Base-by-base conservation (phyloP, 2,797 vertebrate species). In the Pogoniulus pusillus region DNA sequence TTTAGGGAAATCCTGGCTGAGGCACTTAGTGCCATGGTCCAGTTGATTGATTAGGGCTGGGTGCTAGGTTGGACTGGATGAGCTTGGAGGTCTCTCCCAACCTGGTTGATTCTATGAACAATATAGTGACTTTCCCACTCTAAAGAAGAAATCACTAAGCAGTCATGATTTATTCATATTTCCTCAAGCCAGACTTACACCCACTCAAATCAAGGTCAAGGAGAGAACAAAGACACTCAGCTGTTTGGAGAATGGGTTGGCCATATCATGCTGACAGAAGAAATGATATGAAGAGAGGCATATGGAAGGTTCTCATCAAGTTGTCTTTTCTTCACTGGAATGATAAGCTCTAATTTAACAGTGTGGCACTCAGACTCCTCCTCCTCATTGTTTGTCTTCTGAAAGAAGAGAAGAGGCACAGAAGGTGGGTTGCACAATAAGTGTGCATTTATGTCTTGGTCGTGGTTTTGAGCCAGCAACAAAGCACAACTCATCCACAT, bases 281-380 rank as follows among this genome's bases (percentile, higher is more conserved):
- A 58, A n/a, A 15, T 0, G 0, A 3, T 74, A 43, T 53, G 81
- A 75, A 59, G 19, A 77, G 72, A 72, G 9, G 24, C 1, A 4
- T 8, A 4, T 16, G 34, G 32, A 91, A 82, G n/a, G 15, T 55
- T 93, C 30, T 91, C n/a, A 74, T 77, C 58, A 71, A 55, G 12
- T 58, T 85, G 58, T 87, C 82, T 87, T 93, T 85, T 78, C 34
- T 76, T 87, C n/a, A 16, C 2, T 82, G 64, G 74, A 85, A 71
- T 0, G 1, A 60, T 71, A 88, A 83, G 54, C 62, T 37, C n/a
- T 91, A 82, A 88, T 88, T 80, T 91, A 77, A 47, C 45, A 82
- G 20, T 1, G 0, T 59, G 34, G 37, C 86, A 47, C 68, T 68
- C 45, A 58, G 77, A 55, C 10, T 71, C 53, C 65, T 82, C n/a